Conservation (phyloP, 2,113 vertebrate genomes). For the Aspidoscelis tigris region DNA sequence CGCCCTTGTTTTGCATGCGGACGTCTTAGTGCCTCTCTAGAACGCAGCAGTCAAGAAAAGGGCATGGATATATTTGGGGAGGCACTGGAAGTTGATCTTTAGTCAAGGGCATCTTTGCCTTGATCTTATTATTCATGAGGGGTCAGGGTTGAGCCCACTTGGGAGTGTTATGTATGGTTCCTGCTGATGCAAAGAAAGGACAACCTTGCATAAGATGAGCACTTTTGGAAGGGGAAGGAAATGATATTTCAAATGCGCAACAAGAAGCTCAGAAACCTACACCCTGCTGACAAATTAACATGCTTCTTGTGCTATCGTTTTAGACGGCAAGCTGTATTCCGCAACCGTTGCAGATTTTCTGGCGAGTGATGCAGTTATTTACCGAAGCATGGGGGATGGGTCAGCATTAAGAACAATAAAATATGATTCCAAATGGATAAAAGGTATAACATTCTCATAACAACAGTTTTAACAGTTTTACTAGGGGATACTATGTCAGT, state of each 20-base stretch:
- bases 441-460: constrained; percentile 82
- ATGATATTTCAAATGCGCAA: constrained; percentile 24
- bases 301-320: constrained; percentile 56
- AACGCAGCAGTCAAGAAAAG: too few relatives aligned
- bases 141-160: background rate
- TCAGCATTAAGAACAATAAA: constrained; percentile 97
- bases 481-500: background rate
- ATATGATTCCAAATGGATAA: constrained; percentile 99
- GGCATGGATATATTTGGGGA: too few relatives aligned
- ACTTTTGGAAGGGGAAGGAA: constrained; percentile 41
- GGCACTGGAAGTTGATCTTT: too few relatives aligned
- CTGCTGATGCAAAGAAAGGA: background rate
- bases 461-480: background rate
- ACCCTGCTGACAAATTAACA: constrained; percentile 48
- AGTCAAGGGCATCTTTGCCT: too few relatives aligned
- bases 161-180: background rate
- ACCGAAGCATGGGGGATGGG: constrained; percentile 97
- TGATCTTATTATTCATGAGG: background rate
- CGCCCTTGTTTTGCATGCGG: too few relatives aligned
- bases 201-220: constrained; percentile 6
- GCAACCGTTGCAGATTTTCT: constrained; percentile 98
- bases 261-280: constrained; percentile 43
- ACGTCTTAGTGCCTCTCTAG: too few relatives aligned
- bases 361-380: constrained; percentile 98
- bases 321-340: constrained; percentile 97